A percentile compares a stretch with the other conserved stretches of the same genome.
Evolutionary conservation across 2,888 invertebrate species (phyloP).

Genomic region (Tridacna crocea): DNA sequence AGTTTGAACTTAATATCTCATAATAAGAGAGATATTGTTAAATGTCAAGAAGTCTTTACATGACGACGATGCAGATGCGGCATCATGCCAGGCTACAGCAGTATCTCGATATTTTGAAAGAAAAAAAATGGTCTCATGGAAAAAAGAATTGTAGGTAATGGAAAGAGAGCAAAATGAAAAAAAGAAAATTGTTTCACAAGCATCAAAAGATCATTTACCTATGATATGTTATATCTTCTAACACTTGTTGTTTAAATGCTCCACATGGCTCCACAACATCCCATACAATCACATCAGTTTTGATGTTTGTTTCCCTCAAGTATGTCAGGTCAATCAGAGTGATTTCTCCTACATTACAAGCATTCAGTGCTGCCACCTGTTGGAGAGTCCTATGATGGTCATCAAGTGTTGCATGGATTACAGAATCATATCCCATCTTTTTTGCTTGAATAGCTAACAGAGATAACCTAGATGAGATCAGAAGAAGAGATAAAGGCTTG

Average conservation of each 20-base stretch:
- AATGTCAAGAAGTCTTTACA: too few relatives aligned
- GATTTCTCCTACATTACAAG: constrained; percentile 50
- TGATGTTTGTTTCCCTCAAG: constrained; percentile 39
- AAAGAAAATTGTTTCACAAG: too few relatives aligned
- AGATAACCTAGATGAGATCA: constrained; percentile 69
- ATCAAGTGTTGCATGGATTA: constrained; percentile 63
- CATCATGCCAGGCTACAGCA: too few relatives aligned
- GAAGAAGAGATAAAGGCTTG: constrained; percentile 64
- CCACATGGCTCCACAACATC: constrained; percentile 76
- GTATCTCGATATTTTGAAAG: too few relatives aligned
- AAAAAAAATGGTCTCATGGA: too few relatives aligned
- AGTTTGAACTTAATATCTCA: too few relatives aligned
- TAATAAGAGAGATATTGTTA: too few relatives aligned
- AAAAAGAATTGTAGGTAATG: too few relatives aligned
- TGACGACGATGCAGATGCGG: too few relatives aligned
- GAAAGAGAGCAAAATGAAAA: too few relatives aligned
- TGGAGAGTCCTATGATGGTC: constrained; percentile 61
- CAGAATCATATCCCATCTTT: constrained; percentile 64
- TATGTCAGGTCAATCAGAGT: constrained; percentile 51
- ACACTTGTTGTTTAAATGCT: constrained; percentile 71
- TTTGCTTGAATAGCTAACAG: constrained; percentile 73
- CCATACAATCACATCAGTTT: constrained; percentile 66
- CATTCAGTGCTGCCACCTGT: constrained; percentile 61
- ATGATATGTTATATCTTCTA: constrained; percentile 78
- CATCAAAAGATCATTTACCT: constrained; percentile 61